Conservation (phyloP, 2,888 invertebrate species). For the Melanargia galathea region DNA sequence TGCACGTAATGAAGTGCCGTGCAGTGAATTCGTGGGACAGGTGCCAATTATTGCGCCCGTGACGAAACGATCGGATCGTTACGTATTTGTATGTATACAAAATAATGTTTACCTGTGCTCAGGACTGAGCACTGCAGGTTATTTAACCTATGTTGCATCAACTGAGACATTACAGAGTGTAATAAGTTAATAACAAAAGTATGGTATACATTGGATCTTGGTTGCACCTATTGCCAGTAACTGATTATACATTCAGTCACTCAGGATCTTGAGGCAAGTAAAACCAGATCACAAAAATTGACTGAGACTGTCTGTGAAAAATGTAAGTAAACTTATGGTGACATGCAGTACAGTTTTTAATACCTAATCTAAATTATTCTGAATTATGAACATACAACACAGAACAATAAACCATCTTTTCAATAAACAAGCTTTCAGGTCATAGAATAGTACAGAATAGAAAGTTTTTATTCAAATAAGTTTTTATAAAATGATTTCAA, state of each 20-base stretch:
- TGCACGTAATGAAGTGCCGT: conserved; percentile 78
- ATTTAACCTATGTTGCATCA: conserved; percentile 22
- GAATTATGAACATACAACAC: background rate
- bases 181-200: conserved; percentile 17
- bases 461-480: no score
- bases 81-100: conserved; percentile 76
- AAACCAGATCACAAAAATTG: conserved; percentile 18
- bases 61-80: conserved; percentile 64
- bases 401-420: background rate
- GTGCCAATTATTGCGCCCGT: conserved; percentile 77
- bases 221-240: conserved; percentile 25
- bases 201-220: conserved; percentile 16
- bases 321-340: conserved; percentile 23
- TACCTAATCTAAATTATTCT: background rate
- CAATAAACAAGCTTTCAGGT: background rate
- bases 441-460: no score
- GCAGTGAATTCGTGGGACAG: conserved; percentile 76
- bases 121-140: conserved; percentile 43
- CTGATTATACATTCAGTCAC: conserved; percentile 26
- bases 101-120: conserved; percentile 53
- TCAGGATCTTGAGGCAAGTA: conserved; percentile 25
- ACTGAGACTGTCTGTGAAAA: conserved; percentile 14
- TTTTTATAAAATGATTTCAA: no score
- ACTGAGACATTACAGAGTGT: background rate
- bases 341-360: background rate